These are phyloP conservation scores for Drosophila kokeensis DNA, from an alignment of 2,888 invertebrate genomes.

Conservation along the genomic window DNA sequence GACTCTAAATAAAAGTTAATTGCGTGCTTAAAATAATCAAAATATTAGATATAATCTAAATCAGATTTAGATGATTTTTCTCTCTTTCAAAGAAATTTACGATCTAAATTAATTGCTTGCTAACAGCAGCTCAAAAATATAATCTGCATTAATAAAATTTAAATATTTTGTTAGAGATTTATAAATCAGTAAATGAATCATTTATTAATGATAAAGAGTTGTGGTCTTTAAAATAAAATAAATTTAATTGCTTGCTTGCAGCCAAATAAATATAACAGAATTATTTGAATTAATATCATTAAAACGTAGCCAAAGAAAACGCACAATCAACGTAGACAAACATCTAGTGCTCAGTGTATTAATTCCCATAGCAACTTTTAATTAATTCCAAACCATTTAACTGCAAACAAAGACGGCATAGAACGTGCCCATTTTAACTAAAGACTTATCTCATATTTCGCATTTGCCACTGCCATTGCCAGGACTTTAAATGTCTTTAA, in stretches of 20 bases:
- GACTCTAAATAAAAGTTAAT: no score
- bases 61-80: not conserved
- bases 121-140: no score
- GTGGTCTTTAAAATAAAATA: no score
- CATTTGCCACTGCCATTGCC: slow-evolving; percentile 54
- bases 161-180: no score
- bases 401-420: slow-evolving; percentile 57
- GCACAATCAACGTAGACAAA: slow-evolving; percentile 14
- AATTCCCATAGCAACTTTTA: slow-evolving; percentile 60
- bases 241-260: not conserved
- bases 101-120: no score
- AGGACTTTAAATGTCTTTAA: slow-evolving; percentile 41
- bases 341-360: slow-evolving; percentile 43
- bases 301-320: not conserved
- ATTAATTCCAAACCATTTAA: slow-evolving; percentile 80
- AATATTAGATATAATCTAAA: not conserved
- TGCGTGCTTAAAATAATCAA: no score
- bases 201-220: not conserved
- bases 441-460: slow-evolving; percentile 70
- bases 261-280: not conserved
- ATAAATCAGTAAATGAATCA: not conserved
- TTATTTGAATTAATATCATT: slow-evolving; percentile 1
- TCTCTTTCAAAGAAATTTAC: no score
- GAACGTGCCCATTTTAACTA: slow-evolving; percentile 43
- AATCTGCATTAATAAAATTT: no score